A percentile compares a stretch with the other conserved stretches of the same genome.
These are phyloP conservation scores for Camponotus vicinus DNA, from an alignment of 1,140 invertebrate species.

Conservation along the genomic window DNA sequence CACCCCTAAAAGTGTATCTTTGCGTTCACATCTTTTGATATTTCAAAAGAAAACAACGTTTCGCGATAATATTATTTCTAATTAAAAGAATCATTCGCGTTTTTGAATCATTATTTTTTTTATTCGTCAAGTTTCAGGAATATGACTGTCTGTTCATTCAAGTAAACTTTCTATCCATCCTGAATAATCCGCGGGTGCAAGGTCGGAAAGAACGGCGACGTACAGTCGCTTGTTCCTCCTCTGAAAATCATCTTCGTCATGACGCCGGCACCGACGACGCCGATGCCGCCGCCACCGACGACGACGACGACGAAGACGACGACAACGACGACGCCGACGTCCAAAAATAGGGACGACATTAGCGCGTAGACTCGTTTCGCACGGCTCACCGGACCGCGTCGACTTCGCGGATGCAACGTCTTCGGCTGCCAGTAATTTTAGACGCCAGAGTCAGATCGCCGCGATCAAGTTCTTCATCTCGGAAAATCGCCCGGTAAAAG, in stretches of 20 bases:
- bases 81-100: background rate
- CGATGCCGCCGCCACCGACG: background rate
- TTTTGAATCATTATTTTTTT: background rate
- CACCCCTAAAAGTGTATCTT: too few species aligned
- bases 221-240: background rate
- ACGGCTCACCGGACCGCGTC: slow-evolving; percentile 69
- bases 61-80: background rate
- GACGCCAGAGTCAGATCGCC: slow-evolving; percentile 67
- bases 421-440: slow-evolving; percentile 76
- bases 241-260: slow-evolving; percentile 16
- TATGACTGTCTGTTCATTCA: background rate
- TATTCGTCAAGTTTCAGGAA: background rate
- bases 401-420: slow-evolving; percentile 72
- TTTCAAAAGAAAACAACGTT: background rate
- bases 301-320: background rate
- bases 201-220: background rate
- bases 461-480: slow-evolving; percentile 53
- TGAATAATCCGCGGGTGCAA: background rate
- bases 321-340: slow-evolving; percentile 56
- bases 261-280: background rate
- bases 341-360: slow-evolving; percentile 73
- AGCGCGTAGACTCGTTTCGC: slow-evolving; percentile 71
- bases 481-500: slow-evolving; percentile 44
- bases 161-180: background rate
- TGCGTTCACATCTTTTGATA: background rate